Percentiles rank a stretch among this genome's conserved stretches.
These are phyloP conservation scores for Arctopsyche grandis DNA, from an alignment of 1,140 invertebrate genomes.

Conservation along the genomic window DNA sequence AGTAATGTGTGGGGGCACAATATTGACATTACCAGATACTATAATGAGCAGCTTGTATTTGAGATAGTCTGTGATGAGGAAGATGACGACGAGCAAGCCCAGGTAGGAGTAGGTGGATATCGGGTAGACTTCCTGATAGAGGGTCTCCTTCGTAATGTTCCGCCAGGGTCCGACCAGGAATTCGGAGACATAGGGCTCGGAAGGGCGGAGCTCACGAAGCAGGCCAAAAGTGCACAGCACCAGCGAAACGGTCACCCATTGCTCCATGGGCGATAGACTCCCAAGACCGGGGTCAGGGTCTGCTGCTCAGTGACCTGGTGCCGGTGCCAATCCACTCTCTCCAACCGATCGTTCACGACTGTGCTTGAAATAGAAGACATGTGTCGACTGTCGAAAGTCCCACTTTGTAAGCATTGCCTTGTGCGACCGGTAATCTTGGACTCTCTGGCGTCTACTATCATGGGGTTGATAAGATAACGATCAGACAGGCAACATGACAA, in stretches of 20 bases:
- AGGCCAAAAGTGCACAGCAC: slow-evolving; percentile 83
- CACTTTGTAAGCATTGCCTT: too few relatives aligned
- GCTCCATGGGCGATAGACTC: slow-evolving; percentile 60
- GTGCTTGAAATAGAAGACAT: too few relatives aligned
- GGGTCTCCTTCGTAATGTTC: slow-evolving; percentile 75
- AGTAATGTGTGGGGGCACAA: background rate
- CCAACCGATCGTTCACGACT: too few relatives aligned
- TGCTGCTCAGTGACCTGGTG: too few relatives aligned
- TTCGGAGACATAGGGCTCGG: slow-evolving; percentile 83
- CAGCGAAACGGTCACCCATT: slow-evolving; percentile 74
- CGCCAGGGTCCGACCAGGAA: slow-evolving; percentile 76
- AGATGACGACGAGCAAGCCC: slow-evolving; percentile 75
- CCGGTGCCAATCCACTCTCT: too few relatives aligned
- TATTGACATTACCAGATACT: slow-evolving; percentile 66
- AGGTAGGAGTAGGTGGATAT: slow-evolving; percentile 84
- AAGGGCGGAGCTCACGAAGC: slow-evolving; percentile 84
- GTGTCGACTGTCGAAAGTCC: too few relatives aligned
- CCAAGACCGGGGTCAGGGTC: background rate
- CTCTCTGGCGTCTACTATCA: too few relatives aligned
- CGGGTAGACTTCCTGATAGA: slow-evolving; percentile 83
- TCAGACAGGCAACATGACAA: too few relatives aligned
- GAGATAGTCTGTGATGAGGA: slow-evolving; percentile 85
- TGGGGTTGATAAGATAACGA: too few relatives aligned
- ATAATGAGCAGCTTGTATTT: slow-evolving; percentile 89
- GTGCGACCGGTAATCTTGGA: too few relatives aligned